A percentile compares a stretch with the other conserved stretches of the same genome.
These are phyloP conservation scores for Melanocharis versteri DNA, from an alignment of 2,113 vertebrate species.

Conservation along the genomic window DNA sequence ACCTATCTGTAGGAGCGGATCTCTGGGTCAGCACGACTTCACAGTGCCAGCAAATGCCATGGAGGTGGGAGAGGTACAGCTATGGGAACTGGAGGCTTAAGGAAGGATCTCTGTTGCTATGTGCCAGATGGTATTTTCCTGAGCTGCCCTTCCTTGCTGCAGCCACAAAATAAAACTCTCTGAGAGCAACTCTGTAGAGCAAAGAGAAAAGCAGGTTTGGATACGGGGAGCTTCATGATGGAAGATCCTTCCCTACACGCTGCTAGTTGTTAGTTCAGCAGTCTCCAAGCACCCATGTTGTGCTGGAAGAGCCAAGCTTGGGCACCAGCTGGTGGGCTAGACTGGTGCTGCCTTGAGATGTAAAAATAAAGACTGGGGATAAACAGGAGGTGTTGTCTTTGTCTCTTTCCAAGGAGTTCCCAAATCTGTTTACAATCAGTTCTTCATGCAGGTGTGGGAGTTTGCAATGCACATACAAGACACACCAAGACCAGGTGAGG, in stretches of 20 bases:
- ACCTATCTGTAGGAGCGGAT: background rate
- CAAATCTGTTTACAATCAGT: background rate
- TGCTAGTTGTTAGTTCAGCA: background rate
- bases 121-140: background rate
- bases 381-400: background rate
- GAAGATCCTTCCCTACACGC: background rate
- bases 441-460: background rate
- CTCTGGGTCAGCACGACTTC: conserved; percentile 29
- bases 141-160: background rate
- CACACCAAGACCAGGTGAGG: background rate
- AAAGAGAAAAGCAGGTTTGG: background rate
- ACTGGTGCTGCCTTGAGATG: background rate
- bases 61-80: background rate
- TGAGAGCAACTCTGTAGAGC: background rate
- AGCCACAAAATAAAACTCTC: background rate
- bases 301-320: background rate
- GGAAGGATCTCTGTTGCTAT: background rate
- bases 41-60: background rate
- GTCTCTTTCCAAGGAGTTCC: background rate
- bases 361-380: background rate
- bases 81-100: background rate
- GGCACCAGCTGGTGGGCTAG: background rate
- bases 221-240: background rate
- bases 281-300: background rate
- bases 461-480: background rate